Base-by-base conservation (phyloP, 2,113 vertebrate species). In the Isichthys henryi region DNA sequence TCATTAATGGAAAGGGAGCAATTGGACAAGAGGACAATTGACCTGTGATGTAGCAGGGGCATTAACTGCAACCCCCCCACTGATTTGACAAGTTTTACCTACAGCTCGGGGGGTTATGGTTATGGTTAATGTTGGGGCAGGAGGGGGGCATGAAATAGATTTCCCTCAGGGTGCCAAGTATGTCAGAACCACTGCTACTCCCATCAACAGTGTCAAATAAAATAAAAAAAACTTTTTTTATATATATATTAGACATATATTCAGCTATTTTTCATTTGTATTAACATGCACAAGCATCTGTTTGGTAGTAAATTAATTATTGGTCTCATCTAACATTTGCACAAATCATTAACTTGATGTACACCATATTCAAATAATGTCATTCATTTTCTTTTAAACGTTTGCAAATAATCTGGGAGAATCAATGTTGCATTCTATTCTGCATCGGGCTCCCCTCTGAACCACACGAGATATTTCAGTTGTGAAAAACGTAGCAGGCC, bases 401-500 rank as follows among this genome's bases (percentile, higher is more conserved):
- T 31, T 74, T 74, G 70, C n/a, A 23, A 85, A 48, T 23, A 86
- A 86, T 15, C 50, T 56, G 19, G 13, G 6, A 52, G 6, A 56
- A 17, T 35, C 85, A 43, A 84, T 56, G 58, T 23, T 52, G 6
- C 52, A 77, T 82, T 89, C 70, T 85, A 83, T 90, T 70, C 49
- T 84, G 89, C 56, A 45, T 50, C 39, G 50, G 45, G 27, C 43
- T 10, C 19, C 15, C 86, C 10, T 91, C 56, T 85, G 52, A 5
- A 49, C 70, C 77, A 17, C 35, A 52, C 15, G 39, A 46, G 35
- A 35, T 53, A 56, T 46, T 56, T 66, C 87, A 88, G 4, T 10
- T 19, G 87, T 13, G 15, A n/a, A 31, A 45, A 62, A 19, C 2
- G 21, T 45, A 62, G 5, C 56, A 23, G 53, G 23, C 49, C 4